These are phyloP conservation scores for Amniataba percoides DNA, from an alignment of 2,797 vertebrate species.

Conservation along the genomic window DNA sequence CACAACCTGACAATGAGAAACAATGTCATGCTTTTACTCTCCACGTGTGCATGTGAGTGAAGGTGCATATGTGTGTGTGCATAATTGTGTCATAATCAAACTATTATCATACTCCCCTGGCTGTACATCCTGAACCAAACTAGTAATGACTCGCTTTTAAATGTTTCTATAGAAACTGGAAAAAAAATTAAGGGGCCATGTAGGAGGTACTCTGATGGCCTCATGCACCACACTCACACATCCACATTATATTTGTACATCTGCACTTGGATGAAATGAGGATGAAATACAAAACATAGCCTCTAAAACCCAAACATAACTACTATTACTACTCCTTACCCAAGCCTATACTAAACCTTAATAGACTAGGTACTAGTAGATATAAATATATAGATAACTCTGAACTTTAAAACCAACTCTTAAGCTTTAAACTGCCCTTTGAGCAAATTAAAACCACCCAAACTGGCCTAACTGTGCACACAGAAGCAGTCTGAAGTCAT, in stretches of 20 bases:
- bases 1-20: constrained; percentile 46
- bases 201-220: background rate
- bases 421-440: background rate
- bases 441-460: background rate
- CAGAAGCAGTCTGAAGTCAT: background rate
- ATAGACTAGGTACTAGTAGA: background rate
- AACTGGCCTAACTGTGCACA: background rate
- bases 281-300: background rate
- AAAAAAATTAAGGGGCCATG: background rate
- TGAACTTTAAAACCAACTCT: background rate
- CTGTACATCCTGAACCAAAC: background rate
- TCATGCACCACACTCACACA: background rate
- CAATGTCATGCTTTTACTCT: constrained; percentile 26
- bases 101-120: background rate
- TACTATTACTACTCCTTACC: fast-evolving
- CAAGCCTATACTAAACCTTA: too few species aligned
- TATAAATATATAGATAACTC: too few species aligned
- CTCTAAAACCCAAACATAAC: background rate
- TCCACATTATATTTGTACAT: background rate
- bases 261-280: background rate
- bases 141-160: constrained; percentile 5
- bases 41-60: background rate
- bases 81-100: background rate
- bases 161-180: background rate
- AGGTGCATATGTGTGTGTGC: background rate